These are phyloP conservation scores for Homarus americanus DNA, from an alignment of 1,140 invertebrate species.

Conservation along the genomic window DNA sequence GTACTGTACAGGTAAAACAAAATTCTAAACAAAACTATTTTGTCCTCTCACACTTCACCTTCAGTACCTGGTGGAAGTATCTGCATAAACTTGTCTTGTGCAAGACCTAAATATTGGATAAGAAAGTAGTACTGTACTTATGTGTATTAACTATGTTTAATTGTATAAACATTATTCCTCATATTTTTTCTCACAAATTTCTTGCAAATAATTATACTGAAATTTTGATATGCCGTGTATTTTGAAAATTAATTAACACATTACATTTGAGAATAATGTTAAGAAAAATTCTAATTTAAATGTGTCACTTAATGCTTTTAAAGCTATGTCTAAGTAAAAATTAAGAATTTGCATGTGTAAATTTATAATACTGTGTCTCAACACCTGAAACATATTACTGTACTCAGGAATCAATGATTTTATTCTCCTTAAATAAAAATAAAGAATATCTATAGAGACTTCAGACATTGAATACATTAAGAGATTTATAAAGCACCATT, in stretches of 20 bases:
- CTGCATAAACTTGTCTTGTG: slow-evolving; percentile 40
- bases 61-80: slow-evolving; percentile 4
- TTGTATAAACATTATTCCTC: background rate
- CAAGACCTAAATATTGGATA: slow-evolving; percentile 62
- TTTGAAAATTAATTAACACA: background rate
- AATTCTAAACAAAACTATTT: slow-evolving; percentile 1
- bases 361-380: no score
- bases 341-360: no score
- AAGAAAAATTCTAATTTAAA: no score
- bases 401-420: no score
- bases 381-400: no score
- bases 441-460: no score
- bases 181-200: background rate
- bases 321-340: background rate
- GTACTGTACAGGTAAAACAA: background rate
- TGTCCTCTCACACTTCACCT: slow-evolving; percentile 39
- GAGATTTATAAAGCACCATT: no score
- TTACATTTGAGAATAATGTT: no score
- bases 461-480: no score
- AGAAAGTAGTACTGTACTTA: slow-evolving; percentile 33
- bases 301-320: no score
- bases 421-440: no score
- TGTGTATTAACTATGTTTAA: background rate
- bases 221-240: background rate
- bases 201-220: background rate